Base-by-base conservation (phyloP, 2,888 invertebrate species). In the Aporophyla nigra region DNA sequence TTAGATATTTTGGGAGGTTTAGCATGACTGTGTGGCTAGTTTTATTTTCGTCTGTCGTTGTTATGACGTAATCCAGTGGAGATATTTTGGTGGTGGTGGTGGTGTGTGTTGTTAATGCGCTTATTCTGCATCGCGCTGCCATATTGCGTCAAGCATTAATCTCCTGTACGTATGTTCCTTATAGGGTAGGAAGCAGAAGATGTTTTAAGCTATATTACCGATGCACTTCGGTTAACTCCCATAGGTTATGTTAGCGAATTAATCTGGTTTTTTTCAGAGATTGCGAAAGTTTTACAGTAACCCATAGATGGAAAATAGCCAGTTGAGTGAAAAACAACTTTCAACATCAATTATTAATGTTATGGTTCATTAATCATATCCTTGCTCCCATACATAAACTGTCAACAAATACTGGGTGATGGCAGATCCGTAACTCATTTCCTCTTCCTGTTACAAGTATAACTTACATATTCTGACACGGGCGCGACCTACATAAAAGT, bases 401-500 rank as follows among this genome's bases (percentile, higher is more conserved):
- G 86, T 83, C 85, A 89, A 87, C 91, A 91, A 89, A 92, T 91
- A 88, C 86, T 56, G 86, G 89, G 88, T 89, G 90, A 91, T 90
- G 83, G 88, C 83, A 87, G 79, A 83, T 87, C 81, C 82, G 82
- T 80, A 71, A 82, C 87, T 86, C 87, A 86, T 87, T 88, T 86
- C 85, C 86, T 87, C 69, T 79, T 86, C 76, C 80, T 80, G 81
- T 83, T 84, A 84, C 86, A 84, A 85, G 84, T 75, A 69, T 71
- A 84, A 82, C 74, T 85, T 77, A 85, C 80, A 85, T 83, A 85
- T 78, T 85, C 78, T 73, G 86, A 89, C 88, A 89, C 86, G 82
- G 87, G 85, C 87, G 83, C 90, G 93, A 93, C 93, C 93, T 93
- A 94, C 88, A 92, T 94, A 91, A 90, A 90, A 92, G 86, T 92